Percentiles rank a stretch among this genome's conserved stretches.
Evolutionary conservation across 2,113 vertebrate genomes (phyloP).

Genomic region (Lagopus leucura): DNA sequence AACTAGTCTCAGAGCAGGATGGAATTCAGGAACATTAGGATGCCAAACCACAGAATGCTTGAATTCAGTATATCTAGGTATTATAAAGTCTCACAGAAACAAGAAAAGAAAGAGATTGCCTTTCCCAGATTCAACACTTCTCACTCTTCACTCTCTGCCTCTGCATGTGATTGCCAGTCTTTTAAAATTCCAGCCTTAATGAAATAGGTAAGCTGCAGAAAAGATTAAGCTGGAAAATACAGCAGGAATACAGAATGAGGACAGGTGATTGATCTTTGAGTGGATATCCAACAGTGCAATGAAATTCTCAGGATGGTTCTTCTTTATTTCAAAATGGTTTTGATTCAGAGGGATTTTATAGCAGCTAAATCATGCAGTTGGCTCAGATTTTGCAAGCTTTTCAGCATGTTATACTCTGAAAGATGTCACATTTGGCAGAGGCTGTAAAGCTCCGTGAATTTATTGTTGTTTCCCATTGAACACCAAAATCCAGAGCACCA

Average conservation of each 20-base stretch:
- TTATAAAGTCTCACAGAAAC: background rate
- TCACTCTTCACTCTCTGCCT: constrained; percentile 55
- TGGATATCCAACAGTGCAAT: constrained; percentile 79
- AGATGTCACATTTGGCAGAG: constrained; percentile 82
- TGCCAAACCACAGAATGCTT: background rate
- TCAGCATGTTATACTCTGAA: constrained; percentile 77
- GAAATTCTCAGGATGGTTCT: constrained; percentile 82
- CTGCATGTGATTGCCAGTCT: constrained; percentile 64
- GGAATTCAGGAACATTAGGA: background rate
- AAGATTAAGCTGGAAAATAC: constrained; percentile 82
- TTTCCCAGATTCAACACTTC: constrained; percentile 60
- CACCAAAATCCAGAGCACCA: constrained; percentile 56
- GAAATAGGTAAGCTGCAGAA: constrained; percentile 77
- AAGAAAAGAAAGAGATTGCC: constrained; percentile 58
- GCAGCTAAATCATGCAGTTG: constrained; percentile 82
- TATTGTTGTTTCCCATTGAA: constrained; percentile 62
- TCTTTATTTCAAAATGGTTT: constrained; percentile 80
- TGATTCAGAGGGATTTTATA: constrained; percentile 82
- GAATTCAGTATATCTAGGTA: background rate
- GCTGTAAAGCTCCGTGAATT: constrained; percentile 78
- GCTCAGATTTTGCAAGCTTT: constrained; percentile 76
- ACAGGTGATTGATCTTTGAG: constrained; percentile 83
- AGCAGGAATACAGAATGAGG: constrained; percentile 80
- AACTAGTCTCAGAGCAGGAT: background rate
- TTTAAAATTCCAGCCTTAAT: constrained; percentile 80